Evolutionary conservation across 2,797 vertebrate species (phyloP), one percentile per base, ranked within the genome.

Genomic region (Sciurus vulgaris): DNA sequence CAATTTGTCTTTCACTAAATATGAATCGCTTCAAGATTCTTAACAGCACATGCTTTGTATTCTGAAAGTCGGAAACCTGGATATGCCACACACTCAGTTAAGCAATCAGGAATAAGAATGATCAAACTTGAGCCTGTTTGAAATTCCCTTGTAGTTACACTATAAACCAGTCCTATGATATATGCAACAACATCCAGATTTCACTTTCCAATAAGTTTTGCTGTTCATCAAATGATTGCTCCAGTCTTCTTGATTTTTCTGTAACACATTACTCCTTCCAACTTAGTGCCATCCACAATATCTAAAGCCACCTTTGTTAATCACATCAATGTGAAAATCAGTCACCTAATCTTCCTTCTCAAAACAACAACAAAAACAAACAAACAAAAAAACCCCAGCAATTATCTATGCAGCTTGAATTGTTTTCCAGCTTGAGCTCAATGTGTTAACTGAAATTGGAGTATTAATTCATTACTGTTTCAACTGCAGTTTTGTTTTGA

Each of bases 371-470:
- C 38, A 38, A 38, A 38, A 38, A 38, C 38, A 38, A 38, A 38
- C 38, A 38, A 38, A 38, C 38, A 38, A 38, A 38, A 38, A 38
- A 38, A 38, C 54, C 2, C 63, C 33, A 74, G 44, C 24, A 54
- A 54, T 20, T 54, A 54, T 35, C 77, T 74, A 91, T n/a, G 33
- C 20, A 70, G 5, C 56, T 67, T 91, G 49, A 44, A 38, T 26
- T 59, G 26, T 35, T 91, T 51, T 92, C 47, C 85, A 91, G 78
- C 20, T 77, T 88, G 79, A 91, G 76, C 91, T 93, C 81, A 79
- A 59, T 30, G 15, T 59, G 35, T 73, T 86, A 20, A 82, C 0
- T 82, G 49, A 79, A 81, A 95, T 85, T 41, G 18, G 9, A 77
- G 30, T 15, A 72, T 8, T 56, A 59, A 22, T 44, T 59, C 65